Evolutionary conservation across 2,888 invertebrate genomes (phyloP), one percentile per base, ranked within the genome.

Genomic region (Oscheius sp.): DNA sequence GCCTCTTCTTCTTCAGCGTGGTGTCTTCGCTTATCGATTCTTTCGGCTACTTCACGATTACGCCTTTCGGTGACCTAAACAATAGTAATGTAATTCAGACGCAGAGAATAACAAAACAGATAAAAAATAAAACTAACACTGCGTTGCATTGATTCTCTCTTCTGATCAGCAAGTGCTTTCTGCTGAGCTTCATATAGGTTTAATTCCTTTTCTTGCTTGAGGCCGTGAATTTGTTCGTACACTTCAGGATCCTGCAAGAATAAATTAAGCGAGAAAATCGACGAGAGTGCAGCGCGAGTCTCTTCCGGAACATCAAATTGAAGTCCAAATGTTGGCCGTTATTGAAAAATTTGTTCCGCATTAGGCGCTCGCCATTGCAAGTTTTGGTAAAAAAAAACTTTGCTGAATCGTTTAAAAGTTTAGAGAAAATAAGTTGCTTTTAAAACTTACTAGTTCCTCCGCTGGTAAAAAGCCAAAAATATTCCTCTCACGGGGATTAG

Each of bases 231-330:
- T 27, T 61, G 61, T 20, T 42, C 45, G 8, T 61, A 27, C 1
- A 61, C 61, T 45, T 61, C 61, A 10, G 42, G 31, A 45, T 61
- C 61, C 42, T 45, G 15, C 8, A 37, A 37, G 15, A 37, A 37
- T 37, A 8, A 37, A 37, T 37, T 37, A 10, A 37, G 37, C 15
- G 37, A 37, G 37, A 37, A 10, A 15, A 37, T 15, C 15, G 15
- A 15, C 37, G 8, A 37, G 8, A 37, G 37, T 37, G 37, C 15
- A 15, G 15, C 37, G 15, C 8, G 37, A 15, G 15, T n/a, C n/a
- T n/a, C n/a, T n/a, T n/a, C n/a, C n/a, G n/a, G n/a, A n/a, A n/a
- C n/a, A n/a, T n/a, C n/a, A n/a, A n/a, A n/a, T n/a, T n/a, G n/a
- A n/a, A n/a, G n/a, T n/a, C n/a, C n/a, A n/a, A n/a, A n/a, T n/a